Percentiles rank a stretch among this genome's conserved stretches.
These are phyloP conservation scores for Eclectus roratus DNA, from an alignment of 2,113 vertebrate species.

Conservation along the genomic window DNA sequence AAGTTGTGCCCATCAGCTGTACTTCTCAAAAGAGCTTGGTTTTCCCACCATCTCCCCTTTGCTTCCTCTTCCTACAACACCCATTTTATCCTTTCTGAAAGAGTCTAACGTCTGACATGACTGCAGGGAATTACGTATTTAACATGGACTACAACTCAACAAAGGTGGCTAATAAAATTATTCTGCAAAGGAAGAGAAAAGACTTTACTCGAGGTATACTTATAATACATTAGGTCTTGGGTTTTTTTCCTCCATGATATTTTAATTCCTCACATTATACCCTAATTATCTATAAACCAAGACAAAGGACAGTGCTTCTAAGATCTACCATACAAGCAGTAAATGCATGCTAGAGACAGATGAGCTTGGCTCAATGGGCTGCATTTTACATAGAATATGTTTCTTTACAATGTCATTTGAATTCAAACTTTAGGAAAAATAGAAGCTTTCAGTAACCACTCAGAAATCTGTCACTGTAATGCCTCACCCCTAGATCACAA, in stretches of 20 bases:
- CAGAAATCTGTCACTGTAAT: background rate
- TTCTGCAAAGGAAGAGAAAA: background rate
- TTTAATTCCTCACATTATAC: background rate
- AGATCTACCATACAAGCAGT: background rate
- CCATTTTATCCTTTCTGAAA: background rate
- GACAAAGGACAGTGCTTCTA: background rate
- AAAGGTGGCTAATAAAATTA: background rate
- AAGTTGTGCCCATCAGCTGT: background rate
- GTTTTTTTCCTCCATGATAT: background rate
- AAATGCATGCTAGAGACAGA: background rate
- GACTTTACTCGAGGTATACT: background rate
- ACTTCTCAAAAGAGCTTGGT: background rate
- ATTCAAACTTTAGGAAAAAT: background rate
- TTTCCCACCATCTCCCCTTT: background rate
- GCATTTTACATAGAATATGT: fast-evolving
- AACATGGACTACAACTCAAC: background rate
- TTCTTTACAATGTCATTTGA: background rate
- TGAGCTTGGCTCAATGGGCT: background rate
- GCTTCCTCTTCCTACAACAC: background rate
- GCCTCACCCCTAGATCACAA: background rate
- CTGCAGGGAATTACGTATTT: background rate
- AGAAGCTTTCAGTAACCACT: background rate
- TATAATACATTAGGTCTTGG: fast-evolving
- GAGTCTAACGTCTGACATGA: background rate
- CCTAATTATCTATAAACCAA: background rate